Evolutionary conservation across 2,888 invertebrate species (phyloP).

Genomic region (Ecdyonurus torrentis): DNA sequence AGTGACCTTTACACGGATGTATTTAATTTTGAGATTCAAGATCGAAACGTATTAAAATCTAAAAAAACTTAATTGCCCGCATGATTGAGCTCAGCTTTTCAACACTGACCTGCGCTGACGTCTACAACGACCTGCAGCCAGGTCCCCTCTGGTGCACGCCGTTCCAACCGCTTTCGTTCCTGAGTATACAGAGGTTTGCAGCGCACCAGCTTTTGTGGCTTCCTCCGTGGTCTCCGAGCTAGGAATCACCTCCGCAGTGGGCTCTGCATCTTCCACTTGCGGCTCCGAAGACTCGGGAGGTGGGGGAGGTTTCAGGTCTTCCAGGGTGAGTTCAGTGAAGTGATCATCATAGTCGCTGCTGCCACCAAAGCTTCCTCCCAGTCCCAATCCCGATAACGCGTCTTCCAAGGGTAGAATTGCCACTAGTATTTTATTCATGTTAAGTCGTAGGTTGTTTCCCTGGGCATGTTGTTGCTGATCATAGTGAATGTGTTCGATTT

Average conservation of each 20-base stretch:
- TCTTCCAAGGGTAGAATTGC: neutral
- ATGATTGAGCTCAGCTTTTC: no score
- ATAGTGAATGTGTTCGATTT: neutral
- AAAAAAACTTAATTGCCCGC: no score
- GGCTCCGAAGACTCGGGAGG: neutral
- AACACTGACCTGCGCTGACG: neutral
- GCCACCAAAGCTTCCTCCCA: neutral
- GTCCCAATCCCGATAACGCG: neutral
- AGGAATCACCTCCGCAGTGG: neutral
- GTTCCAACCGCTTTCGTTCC: neutral
- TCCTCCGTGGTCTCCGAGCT: neutral
- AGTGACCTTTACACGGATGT: no score
- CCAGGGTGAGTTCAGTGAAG: neutral
- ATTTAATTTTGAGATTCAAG: no score
- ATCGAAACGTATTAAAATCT: no score
- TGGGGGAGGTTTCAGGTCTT: neutral
- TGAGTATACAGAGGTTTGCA: neutral
- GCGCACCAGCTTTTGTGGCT: neutral
- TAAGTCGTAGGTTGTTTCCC: neutral
- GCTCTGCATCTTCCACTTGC: neutral
- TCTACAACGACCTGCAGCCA: neutral
- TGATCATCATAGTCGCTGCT: neutral
- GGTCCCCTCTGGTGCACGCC: neutral
- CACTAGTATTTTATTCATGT: neutral
- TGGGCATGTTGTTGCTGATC: neutral